Conservation (phyloP, 2,113 vertebrate species). For the Muntiacus reevesi region DNA sequence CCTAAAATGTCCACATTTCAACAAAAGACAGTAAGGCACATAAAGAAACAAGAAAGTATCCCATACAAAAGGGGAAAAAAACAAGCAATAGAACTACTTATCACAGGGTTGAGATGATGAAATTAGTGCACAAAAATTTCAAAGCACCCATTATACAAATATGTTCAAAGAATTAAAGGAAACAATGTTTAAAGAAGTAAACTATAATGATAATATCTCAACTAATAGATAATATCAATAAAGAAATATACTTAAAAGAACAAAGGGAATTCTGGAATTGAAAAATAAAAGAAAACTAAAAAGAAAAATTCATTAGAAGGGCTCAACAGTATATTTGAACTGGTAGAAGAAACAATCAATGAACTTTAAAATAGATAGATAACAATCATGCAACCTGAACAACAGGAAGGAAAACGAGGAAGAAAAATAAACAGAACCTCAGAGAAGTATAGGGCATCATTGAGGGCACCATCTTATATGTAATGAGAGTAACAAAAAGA, state of each 20-base stretch:
- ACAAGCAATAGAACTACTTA: background rate
- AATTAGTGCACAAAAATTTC: background rate
- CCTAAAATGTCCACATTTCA: background rate
- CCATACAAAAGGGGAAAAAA: background rate
- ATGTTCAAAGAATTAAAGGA: background rate
- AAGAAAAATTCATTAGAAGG: background rate
- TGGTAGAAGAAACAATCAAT: background rate
- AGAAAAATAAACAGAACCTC: background rate
- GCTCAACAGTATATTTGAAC: background rate
- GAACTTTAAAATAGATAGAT: background rate
- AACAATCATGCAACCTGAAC: background rate
- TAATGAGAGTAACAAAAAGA: background rate
- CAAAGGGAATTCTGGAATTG: background rate
- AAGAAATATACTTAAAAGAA: background rate
- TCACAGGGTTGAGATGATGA: background rate
- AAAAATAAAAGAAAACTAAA: background rate
- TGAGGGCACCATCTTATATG: background rate
- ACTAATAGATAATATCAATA: background rate
- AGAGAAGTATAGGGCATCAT: background rate
- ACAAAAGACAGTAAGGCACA: background rate
- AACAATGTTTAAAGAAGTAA: background rate
- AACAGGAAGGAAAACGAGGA: background rate
- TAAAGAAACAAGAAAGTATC: background rate
- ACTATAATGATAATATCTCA: background rate
- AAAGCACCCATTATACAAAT: background rate